Evolutionary conservation across 1,140 invertebrate genomes (phyloP).

Genomic region (Sipha flava): DNA sequence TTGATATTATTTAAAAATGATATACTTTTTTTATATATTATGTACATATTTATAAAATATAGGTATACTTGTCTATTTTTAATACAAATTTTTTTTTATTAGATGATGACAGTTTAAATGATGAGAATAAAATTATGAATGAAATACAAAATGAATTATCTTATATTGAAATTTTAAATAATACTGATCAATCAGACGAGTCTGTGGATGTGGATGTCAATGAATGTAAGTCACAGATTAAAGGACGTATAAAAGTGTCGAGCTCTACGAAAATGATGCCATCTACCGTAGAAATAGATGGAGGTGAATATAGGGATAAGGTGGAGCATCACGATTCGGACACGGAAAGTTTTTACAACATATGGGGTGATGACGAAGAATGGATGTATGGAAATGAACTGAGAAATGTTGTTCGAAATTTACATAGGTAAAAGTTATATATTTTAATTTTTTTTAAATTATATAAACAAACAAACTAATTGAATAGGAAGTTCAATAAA

Average conservation of each 20-base stretch:
- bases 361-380: background rate
- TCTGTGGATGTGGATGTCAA: background rate
- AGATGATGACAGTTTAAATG: background rate
- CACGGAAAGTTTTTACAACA: slow-evolving; percentile 25
- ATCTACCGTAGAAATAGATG: background rate
- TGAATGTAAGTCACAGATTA: background rate
- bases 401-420: background rate
- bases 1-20: no score
- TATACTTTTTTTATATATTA: no score
- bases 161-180: background rate
- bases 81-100: no score
- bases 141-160: background rate
- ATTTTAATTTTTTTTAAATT: background rate
- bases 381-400: background rate
- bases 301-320: background rate
- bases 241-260: no score
- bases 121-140: background rate
- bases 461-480: background rate
- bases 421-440: background rate
- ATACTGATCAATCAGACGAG: background rate
- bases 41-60: no score
- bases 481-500: background rate
- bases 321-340: slow-evolving; percentile 9
- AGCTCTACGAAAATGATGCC: background rate
- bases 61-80: no score